phyloP scores from a whole-genome alignment of 2,113 vertebrate species.

The Microcebus jonahi region DNA sequence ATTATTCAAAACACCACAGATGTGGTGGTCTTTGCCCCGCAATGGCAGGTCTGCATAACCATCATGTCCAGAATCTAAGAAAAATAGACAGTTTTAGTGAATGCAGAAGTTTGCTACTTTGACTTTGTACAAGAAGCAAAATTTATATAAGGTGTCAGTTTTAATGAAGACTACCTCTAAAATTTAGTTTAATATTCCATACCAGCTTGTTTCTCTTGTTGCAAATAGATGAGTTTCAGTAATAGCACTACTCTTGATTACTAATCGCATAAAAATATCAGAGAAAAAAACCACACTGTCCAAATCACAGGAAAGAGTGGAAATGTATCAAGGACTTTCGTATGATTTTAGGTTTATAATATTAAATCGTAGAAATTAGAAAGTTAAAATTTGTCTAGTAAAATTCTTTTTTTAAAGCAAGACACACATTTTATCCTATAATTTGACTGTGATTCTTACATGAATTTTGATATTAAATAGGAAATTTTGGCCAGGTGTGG shows the following conservation, averaged over 20 bases:
- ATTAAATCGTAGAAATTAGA: background rate
- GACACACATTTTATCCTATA: background rate
- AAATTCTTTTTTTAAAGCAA: background rate
- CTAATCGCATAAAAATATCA: background rate
- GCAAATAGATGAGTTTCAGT: no score
- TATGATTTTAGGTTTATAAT: background rate
- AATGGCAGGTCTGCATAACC: accelerated
- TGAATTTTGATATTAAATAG: background rate
- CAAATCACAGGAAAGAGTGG: background rate
- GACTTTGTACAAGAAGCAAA: background rate
- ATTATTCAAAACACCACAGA: background rate
- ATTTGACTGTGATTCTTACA: background rate
- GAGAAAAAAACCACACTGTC: background rate
- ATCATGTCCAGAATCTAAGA: background rate
- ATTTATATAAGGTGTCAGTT: background rate
- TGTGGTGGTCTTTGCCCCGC: accelerated
- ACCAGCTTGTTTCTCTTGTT: background rate
- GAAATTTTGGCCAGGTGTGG: background rate
- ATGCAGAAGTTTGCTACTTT: background rate
- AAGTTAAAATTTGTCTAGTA: background rate
- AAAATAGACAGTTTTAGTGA: background rate
- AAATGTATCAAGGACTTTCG: background rate
- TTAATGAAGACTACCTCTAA: background rate
- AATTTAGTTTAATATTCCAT: no score
- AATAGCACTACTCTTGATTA: background rate